These are phyloP conservation scores for Monopis laevigella DNA, from an alignment of 2,888 invertebrate genomes.

Conservation along the genomic window DNA sequence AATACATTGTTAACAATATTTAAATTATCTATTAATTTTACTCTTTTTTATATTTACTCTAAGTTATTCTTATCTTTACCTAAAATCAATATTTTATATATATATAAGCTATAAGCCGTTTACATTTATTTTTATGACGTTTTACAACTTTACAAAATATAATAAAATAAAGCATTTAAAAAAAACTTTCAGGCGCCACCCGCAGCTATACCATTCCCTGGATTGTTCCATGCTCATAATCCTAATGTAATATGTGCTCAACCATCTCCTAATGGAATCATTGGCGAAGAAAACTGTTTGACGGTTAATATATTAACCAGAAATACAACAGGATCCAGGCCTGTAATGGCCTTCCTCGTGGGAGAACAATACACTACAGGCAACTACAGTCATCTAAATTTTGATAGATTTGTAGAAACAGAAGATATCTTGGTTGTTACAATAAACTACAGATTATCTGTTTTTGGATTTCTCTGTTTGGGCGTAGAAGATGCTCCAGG, in stretches of 20 bases:
- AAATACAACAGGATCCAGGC: constrained; percentile 32
- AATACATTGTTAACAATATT: too few species aligned
- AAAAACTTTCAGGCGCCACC: constrained; percentile 14
- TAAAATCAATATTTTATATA: too few species aligned
- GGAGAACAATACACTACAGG: constrained; percentile 38
- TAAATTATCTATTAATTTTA: too few species aligned
- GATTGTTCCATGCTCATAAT: constrained; percentile 4
- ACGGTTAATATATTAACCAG: constrained; percentile 40
- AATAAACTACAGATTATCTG: constrained; percentile 75
- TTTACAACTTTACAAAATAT: background rate
- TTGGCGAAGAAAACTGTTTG: constrained; percentile 48
- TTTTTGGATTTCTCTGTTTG: constrained; percentile 76
- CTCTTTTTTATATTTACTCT: too few species aligned
- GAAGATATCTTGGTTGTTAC: constrained; percentile 72
- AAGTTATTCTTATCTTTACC: too few species aligned
- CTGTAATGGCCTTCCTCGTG: constrained; percentile 48
- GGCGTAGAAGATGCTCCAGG: constrained; percentile 74
- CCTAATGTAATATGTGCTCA: constrained; percentile 27
- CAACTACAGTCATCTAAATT: constrained; percentile 27
- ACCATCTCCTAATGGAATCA: constrained; percentile 35
- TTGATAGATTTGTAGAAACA: constrained; percentile 68
- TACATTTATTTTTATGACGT: background rate
- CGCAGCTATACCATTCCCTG: constrained; percentile 7
- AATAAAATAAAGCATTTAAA: background rate
- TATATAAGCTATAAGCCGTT: too few species aligned